Conservation (phyloP, 2,888 invertebrate species). For the Teleogryllus oceanicus region DNA sequence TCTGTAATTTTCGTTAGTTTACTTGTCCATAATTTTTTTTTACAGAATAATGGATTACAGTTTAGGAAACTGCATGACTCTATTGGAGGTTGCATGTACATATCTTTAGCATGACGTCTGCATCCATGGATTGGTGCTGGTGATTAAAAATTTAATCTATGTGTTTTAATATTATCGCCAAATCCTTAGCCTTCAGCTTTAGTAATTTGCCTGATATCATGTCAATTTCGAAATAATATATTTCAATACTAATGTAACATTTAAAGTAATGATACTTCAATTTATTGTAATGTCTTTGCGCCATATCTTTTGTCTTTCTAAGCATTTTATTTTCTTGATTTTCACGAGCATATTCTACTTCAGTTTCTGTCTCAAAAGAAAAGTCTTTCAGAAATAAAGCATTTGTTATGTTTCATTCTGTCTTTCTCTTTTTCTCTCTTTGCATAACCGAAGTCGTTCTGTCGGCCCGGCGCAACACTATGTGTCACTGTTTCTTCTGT, state of each 20-base stretch:
- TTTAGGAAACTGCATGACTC: too few relatives aligned
- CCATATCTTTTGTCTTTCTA: constrained; percentile 7
- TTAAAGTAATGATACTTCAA: constrained; percentile 1
- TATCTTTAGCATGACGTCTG: too few relatives aligned
- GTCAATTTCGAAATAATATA: constrained; percentile 12
- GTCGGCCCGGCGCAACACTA: background rate
- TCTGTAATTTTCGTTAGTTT: too few relatives aligned
- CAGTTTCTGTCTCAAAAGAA: background rate
- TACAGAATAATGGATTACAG: too few relatives aligned
- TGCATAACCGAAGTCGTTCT: background rate
- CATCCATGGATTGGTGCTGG: background rate
- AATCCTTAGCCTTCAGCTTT: background rate
- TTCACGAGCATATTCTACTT: background rate
- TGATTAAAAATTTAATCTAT: background rate
- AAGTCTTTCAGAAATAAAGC: background rate
- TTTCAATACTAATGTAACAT: constrained; percentile 10
- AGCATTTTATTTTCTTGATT: background rate
- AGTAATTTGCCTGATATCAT: background rate
- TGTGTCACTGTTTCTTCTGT: background rate
- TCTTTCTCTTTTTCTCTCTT: background rate
- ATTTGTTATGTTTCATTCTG: background rate
- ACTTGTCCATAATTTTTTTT: too few relatives aligned
- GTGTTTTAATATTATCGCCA: background rate
- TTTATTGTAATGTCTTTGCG: constrained; percentile 7
- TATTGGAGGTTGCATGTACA: too few relatives aligned